Evolutionary conservation across 2,797 vertebrate genomes (phyloP), one percentile per base, ranked within the genome.

Genomic region (Falco berigora): DNA sequence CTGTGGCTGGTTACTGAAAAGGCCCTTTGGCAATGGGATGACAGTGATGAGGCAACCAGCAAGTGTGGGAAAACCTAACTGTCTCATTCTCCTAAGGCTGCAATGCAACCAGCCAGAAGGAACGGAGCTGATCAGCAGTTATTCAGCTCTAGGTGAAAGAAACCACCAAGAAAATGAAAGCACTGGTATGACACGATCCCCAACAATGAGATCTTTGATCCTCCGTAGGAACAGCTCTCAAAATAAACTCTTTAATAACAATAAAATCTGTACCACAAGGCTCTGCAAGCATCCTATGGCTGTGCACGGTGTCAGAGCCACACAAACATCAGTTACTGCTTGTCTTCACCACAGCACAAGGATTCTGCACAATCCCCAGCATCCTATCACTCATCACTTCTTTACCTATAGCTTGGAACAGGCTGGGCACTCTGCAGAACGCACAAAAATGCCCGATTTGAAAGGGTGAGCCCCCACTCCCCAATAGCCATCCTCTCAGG

Each of bases 161-260:
- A 55, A 36, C 61, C 77, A 64, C n/a, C 34, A 16, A 22, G 73
- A 14, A 28, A n/a, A 38, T 5, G 27, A 42, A 44, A 40, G 25
- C n/a, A 27, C 42, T 23, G 47, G 42, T 30, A 30, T 0, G 3
- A 61, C 42, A 10, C 0, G 6, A n/a, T 18, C 36, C 27, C 25
- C 62, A 28, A 34, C 9, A n/a, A 22, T 6, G 1, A 5, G 30
- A 36, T 10, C 36, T 18, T 22, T 3, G 1, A 23, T 15, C 42
- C 55, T 36, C 16, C 5, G 34, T 2, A 56, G 49, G 20, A 80
- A 19, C 2, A 19, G 42, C 27, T 5, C 49, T 28, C 0, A 2
- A 50, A 36, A 44, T 36, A 21, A 56, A 62, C 30, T 17, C 69
- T 34, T 8, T 38, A 32, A 32, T 24, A 22, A 47, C 4, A 50